A percentile compares a stretch with the other conserved stretches of the same genome.
Conservation (phyloP, 1,140 invertebrate genomes). For the Papilio helenus region DNA sequence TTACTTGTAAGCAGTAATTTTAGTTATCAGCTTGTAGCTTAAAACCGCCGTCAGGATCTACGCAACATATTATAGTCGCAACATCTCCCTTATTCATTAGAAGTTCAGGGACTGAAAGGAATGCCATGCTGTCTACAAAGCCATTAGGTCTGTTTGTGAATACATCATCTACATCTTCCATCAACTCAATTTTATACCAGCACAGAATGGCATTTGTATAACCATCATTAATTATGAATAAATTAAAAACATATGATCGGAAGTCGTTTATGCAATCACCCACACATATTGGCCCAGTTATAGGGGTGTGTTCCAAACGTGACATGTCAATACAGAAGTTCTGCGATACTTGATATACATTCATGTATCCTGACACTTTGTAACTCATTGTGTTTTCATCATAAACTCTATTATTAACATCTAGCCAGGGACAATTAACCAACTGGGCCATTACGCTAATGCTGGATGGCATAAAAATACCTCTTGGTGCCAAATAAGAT, state of each 20-base stretch:
- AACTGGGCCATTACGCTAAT: slow-evolving; percentile 65
- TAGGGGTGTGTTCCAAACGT: slow-evolving; percentile 59
- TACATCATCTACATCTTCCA: slow-evolving; percentile 58
- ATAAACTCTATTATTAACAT: slow-evolving; percentile 66
- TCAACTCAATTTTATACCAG: slow-evolving; percentile 70
- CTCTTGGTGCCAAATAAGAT: slow-evolving; percentile 56
- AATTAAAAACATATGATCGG: slow-evolving; percentile 50
- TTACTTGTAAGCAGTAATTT: slow-evolving; percentile 9
- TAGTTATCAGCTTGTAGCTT: slow-evolving; percentile 59
- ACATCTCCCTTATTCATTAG: slow-evolving; percentile 46
- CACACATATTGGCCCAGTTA: slow-evolving; percentile 56
- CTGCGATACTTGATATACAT: slow-evolving; percentile 69
- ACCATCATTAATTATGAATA: slow-evolving; percentile 55
- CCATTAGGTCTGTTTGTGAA: slow-evolving; percentile 59
- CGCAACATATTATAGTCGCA: slow-evolving; percentile 58
- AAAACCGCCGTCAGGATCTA: slow-evolving; percentile 63
- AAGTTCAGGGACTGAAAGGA: slow-evolving; percentile 55
- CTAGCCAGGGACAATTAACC: slow-evolving; percentile 63
- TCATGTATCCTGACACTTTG: slow-evolving; percentile 63
- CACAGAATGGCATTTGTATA: slow-evolving; percentile 63
- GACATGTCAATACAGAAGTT: slow-evolving; percentile 66
- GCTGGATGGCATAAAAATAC: slow-evolving; percentile 65
- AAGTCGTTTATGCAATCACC: slow-evolving; percentile 47
- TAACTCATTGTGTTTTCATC: slow-evolving; percentile 65
- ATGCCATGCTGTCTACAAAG: slow-evolving; percentile 64